Evolutionary conservation across 2,113 vertebrate species (phyloP).

Genomic region (Elachura formosa): DNA sequence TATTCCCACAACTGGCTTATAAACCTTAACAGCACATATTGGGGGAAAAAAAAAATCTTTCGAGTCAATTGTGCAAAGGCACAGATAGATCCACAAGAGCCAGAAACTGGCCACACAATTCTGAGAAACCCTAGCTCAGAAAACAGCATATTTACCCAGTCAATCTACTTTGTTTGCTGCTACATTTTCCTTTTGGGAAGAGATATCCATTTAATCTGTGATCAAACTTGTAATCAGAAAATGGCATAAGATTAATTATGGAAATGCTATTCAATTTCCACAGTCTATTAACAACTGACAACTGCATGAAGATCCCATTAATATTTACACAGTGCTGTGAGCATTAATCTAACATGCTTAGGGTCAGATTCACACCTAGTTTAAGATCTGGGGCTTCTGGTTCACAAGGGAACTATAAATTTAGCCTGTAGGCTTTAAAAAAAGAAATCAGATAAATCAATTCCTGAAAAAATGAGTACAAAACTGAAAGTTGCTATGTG

Average conservation of each 20-base stretch:
- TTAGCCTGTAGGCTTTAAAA: neutral
- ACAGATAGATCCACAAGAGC: neutral
- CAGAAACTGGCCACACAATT: neutral
- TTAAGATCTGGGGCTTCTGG: neutral
- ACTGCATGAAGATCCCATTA: conserved; percentile 49
- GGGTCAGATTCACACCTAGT: neutral
- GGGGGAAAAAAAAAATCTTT: neutral
- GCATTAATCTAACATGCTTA: neutral
- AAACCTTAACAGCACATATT: neutral
- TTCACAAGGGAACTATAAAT: neutral
- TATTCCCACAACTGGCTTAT: neutral
- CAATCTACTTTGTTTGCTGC: neutral
- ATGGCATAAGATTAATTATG: conserved; percentile 65
- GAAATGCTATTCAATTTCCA: conserved; percentile 65
- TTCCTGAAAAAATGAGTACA: neutral
- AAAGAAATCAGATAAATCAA: neutral
- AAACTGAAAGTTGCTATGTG: neutral
- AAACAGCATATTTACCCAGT: neutral
- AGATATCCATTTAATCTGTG: conserved; percentile 41
- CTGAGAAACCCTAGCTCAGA: neutral
- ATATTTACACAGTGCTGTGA: conserved; percentile 35
- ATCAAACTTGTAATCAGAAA: conserved; percentile 71
- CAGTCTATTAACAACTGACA: conserved; percentile 64
- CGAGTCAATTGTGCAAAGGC: neutral
- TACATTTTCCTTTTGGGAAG: conserved; percentile 18